phyloP scores from a whole-genome alignment of 2,888 invertebrate species.

The Drosophila nr. medialis region DNA sequence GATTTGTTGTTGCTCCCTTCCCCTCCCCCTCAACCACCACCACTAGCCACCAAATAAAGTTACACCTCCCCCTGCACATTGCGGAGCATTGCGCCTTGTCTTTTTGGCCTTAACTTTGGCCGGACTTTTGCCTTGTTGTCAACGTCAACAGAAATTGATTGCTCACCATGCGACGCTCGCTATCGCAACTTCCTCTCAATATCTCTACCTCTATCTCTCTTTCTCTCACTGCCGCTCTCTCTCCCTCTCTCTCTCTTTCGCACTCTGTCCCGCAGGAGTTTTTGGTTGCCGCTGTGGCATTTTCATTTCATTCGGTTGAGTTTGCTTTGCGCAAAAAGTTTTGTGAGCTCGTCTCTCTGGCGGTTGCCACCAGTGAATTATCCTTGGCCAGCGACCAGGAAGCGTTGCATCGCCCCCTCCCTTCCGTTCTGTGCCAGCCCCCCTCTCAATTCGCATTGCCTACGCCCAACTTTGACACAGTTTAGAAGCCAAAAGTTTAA shows the following conservation, averaged over 20 bases:
- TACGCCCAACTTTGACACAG: conserved; percentile 75
- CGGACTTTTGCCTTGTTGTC: conserved; percentile 79
- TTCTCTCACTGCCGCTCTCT: background rate
- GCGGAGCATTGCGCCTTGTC: conserved; percentile 27
- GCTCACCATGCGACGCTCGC: conserved; percentile 63
- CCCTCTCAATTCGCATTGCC: conserved; percentile 6
- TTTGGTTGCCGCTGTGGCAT: conserved; percentile 79
- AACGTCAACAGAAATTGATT: conserved; percentile 81
- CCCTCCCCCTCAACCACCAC: background rate
- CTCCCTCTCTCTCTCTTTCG: background rate
- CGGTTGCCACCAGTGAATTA: conserved; percentile 71
- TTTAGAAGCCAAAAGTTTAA: conserved; percentile 79
- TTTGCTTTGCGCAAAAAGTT: conserved; percentile 77
- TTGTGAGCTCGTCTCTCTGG: conserved; percentile 60
- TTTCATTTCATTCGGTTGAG: conserved; percentile 80
- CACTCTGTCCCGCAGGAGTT: conserved; percentile 32
- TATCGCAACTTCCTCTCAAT: conserved; percentile 7
- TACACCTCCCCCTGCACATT: background rate
- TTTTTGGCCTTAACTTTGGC: conserved; percentile 75
- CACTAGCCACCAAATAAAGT: background rate
- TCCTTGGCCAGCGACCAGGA: conserved; percentile 75
- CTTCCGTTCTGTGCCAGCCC: background rate
- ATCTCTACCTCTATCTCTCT: background rate
- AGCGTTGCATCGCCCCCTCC: conserved; percentile 27
- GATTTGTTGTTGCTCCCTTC: conserved; percentile 65